Base-by-base conservation (phyloP, 1,140 invertebrate species). In the Copidosoma floridanum region DNA sequence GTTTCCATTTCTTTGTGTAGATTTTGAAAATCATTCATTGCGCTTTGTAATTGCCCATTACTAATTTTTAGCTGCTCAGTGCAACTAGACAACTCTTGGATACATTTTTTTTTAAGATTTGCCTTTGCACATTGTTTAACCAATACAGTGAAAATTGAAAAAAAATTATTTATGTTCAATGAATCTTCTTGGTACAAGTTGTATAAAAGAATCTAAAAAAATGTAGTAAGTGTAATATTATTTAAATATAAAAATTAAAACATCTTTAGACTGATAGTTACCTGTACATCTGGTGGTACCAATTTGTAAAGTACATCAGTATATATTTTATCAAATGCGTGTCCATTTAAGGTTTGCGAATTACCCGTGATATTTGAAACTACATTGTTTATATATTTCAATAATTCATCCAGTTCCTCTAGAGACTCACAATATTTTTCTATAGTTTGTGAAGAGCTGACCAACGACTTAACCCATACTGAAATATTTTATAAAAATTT, bases 381-480 rank as follows among this genome's bases (percentile, higher is more conserved):
- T 44, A 77, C 66, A 20, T 53, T 50, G 32, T 32, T 62, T 14
- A 70, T 40, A 23, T 59, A 64, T 12, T 59, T 50, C 27, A 64
- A 64, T 2, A 65, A 11, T 20, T 60, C 48, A 40, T 66, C 57
- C 12, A 68, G 26, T n/a, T 66, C 23, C 54, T 63, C 59, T 11
- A 77, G 61, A 16, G 44, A 21, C 27, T 8, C 0, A 38, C 61
- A 44, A 44, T 67, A 52, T 16, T 52, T 55, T 57, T 63, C 50
- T 44, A 57, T 10, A 21, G 26, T 14, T 12, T 50, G 46, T n/a
- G 69, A 16, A 23, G 20, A 52, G 10, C 68, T 27, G 3, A 46
- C 35, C 46, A 71, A 43, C 58, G 57, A 68, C 0, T 32, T 32
- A 41, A 57, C 63, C 75, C 75, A 77, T 54, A 71, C 74, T 76